Evolutionary conservation across 2,113 vertebrate genomes (phyloP).

Genomic region (Danionella cerebrum): DNA sequence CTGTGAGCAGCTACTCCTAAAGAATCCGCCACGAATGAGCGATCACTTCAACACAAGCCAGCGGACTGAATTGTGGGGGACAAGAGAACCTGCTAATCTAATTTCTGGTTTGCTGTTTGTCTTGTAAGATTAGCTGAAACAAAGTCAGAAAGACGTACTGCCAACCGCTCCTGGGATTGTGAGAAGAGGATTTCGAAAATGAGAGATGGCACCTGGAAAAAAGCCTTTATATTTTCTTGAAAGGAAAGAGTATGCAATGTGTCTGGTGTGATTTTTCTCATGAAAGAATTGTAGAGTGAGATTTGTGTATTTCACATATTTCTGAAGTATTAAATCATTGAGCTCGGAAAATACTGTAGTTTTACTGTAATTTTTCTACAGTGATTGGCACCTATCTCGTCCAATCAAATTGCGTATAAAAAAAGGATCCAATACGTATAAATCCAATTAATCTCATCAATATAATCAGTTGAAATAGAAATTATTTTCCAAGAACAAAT

Average conservation of each 20-base stretch:
- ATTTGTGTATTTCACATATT: no score
- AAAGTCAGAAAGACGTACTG: background rate
- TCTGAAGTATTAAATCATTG: no score
- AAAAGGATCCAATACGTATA: no score
- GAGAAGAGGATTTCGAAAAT: background rate
- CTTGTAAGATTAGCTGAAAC: background rate
- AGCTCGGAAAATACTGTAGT: no score
- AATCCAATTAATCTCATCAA: no score
- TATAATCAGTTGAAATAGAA: no score
- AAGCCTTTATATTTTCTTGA: background rate
- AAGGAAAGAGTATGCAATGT: background rate
- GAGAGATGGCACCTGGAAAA: background rate
- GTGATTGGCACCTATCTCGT: no score
- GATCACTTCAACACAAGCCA: background rate
- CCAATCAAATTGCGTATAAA: no score
- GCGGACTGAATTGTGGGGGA: background rate
- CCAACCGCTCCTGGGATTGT: background rate
- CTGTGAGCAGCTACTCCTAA: background rate
- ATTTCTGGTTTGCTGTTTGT: slow-evolving; percentile 9
- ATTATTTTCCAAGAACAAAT: no score
- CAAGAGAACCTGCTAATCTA: background rate
- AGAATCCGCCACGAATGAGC: background rate
- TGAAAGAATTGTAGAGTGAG: background rate
- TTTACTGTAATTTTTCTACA: no score
- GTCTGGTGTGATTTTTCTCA: background rate